Evolutionary conservation across 1,140 invertebrate genomes (phyloP), one percentile per base, ranked within the genome.

Genomic region (Diuraphis noxia): DNA sequence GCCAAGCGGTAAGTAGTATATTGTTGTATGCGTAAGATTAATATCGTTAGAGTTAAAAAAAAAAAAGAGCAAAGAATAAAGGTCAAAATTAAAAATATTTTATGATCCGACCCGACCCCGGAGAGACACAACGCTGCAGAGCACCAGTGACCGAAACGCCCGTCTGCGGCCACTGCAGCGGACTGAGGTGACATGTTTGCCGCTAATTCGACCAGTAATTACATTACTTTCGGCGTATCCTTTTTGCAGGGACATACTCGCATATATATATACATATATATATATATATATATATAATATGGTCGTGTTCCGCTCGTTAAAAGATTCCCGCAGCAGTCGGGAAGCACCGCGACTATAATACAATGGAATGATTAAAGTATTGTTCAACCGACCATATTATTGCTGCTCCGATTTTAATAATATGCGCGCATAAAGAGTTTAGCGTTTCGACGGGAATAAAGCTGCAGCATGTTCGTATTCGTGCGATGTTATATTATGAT

Each of bases 331-430:
- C 38, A 81, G 79, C 79, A 81, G n/a, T 21, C 23, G n/a, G 36
- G 21, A 79, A 36, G 36, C 77, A 38, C 21, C 19, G 34, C 77
- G 34, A 36, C n/a, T 23, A 7, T 2, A 10, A 25, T 38, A 38
- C 9, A 81, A 38, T 38, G 79, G 36, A 81, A 81, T 40, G 79
- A 81, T 81, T 81, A 81, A 81, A 81, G 79, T 81, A 81, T 81
- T 81, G 79, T 81, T 81, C 79, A 81, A 81, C 79, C 36, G 79
- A 81, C 79, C 79, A 25, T 81, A 81, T 81, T 81, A 81, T 81
- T 81, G 23, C 79, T 40, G 36, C 38, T 81, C 36, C 38, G 38
- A 81, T 81, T 81, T 81, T 81, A 72, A 72, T 81, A 56, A 36
- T 40, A 81, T 81, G 25, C 10, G 79, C 21, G 21, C 36, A 40